Evolutionary conservation across 2,797 vertebrate species (phyloP), one percentile per base, ranked within the genome.

Genomic region (Holocentrus rufus): DNA sequence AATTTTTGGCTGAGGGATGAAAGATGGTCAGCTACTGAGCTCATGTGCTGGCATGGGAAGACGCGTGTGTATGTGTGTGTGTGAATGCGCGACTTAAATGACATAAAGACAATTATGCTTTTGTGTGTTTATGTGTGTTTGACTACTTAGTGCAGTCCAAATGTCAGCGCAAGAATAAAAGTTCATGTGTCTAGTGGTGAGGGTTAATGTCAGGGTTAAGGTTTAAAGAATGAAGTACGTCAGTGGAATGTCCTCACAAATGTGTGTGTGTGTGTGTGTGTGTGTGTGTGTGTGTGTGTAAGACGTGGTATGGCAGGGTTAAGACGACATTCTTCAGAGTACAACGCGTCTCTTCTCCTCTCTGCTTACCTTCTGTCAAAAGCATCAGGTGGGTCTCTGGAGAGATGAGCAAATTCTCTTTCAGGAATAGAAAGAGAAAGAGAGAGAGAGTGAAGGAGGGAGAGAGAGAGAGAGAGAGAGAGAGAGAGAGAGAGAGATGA

Each of bases 301-400:
- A 73, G 73, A 79, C 23, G 76, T 78, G 83, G 78, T 82, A 76
- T 86, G 85, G 87, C 74, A 80, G 54, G 27, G 64, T 69, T 69
- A 64, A 49, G 69, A 83, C 1, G 57, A 83, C 83, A 89, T 91
- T 88, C 82, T 84, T 88, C 44, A 69, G 82, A 81, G 83, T 74
- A 77, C 77, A 86, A 77, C 65, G 68, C 77, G 79, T 87, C 83
- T 87, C 83, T 67, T 85, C 83, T 84, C 72, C 69, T 84, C 46
- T 27, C 25, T 55, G 71, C 74, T 84, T 82, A 88, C 84, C 88
- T 88, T 90, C 85, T 92, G 91, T 89, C 86, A 80, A 84, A 90
- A 85, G 62, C 87, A 91, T 92, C 90, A 91, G 87, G 85, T 90
- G 79, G 74, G 15, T 87, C 90, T 80, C 87, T 2, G 42, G 87